A percentile compares a stretch with the other conserved stretches of the same genome.
Conservation (phyloP, 1,140 invertebrate species). For the Ptiloglossa arizonensis region DNA sequence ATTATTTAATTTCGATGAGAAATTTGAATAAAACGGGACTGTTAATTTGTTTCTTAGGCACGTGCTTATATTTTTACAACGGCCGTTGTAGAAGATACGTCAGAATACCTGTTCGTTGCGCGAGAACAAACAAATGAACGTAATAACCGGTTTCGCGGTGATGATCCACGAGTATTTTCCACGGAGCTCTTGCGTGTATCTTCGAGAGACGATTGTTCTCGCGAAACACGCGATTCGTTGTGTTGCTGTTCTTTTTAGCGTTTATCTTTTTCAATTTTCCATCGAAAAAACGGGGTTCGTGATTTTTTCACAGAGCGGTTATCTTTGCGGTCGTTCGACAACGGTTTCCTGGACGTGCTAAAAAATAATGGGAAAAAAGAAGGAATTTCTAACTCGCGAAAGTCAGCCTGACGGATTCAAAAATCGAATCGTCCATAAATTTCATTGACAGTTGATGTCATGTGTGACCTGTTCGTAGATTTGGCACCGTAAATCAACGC, state of each 20-base stretch:
- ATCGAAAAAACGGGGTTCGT: not conserved
- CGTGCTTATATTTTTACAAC: not conserved
- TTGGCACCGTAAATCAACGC: not conserved
- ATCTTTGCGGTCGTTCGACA: conserved; percentile 14
- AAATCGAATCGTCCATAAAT: conserved; percentile 41
- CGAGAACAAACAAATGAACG: not conserved
- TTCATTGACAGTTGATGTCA: conserved; percentile 29
- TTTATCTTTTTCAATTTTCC: not conserved
- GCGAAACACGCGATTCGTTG: no score
- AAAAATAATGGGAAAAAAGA: conserved; percentile 1
- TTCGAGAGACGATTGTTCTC: not conserved
- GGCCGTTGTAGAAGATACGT: not conserved
- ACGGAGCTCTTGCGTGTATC: no score
- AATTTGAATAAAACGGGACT: no score
- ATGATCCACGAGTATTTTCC: not conserved
- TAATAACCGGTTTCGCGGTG: not conserved
- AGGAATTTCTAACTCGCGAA: conserved; percentile 33
- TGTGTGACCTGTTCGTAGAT: conserved; percentile 16
- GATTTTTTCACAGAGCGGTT: not conserved
- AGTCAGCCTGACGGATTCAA: conserved; percentile 21
- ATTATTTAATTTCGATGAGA: no score
- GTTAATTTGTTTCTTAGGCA: not conserved
- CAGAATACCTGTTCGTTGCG: not conserved
- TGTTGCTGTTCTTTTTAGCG: not conserved
- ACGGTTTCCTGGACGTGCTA: conserved; percentile 49